Conservation (phyloP, 2,797 vertebrate species). For the Naso thynnoides region DNA sequence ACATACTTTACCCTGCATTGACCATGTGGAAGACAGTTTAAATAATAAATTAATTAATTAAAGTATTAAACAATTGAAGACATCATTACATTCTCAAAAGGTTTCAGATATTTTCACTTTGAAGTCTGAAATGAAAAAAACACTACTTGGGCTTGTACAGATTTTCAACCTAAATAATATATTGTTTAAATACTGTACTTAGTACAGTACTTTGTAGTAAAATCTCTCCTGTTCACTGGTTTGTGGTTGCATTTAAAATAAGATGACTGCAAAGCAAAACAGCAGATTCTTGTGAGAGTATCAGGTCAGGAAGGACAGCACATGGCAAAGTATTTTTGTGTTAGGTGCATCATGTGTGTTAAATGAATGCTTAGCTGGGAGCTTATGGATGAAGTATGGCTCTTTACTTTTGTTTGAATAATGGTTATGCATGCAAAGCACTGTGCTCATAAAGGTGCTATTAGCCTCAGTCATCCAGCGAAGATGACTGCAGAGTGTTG, state of each 20-base stretch:
- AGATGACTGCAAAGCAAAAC: slow-evolving; percentile 19
- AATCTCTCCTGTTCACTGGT: slow-evolving; percentile 20
- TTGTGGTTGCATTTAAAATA: slow-evolving; percentile 14
- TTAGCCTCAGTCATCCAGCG: slow-evolving; percentile 37
- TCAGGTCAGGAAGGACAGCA: slow-evolving; percentile 26
- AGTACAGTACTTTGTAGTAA: slow-evolving; percentile 2
- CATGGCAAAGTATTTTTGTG: slow-evolving; percentile 27
- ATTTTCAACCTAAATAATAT: slow-evolving; percentile 6
- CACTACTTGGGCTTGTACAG: neutral
- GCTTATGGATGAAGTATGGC: neutral
- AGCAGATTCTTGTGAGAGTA: slow-evolving; percentile 30
- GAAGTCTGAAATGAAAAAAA: too few relatives aligned
- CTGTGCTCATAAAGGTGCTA: slow-evolving; percentile 29
- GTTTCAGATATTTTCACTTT: too few relatives aligned
- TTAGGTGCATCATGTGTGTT: slow-evolving; percentile 43
- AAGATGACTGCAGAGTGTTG: slow-evolving; percentile 38
- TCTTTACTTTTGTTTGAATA: slow-evolving; percentile 45
- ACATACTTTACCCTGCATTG: slow-evolving; percentile 88
- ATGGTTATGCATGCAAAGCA: slow-evolving; percentile 58
- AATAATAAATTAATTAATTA: slow-evolving; percentile 78
- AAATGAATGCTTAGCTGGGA: slow-evolving; percentile 37
- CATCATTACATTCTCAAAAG: slow-evolving; percentile 70
- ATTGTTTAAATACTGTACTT: neutral
- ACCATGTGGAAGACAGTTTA: slow-evolving; percentile 85
- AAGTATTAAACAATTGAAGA: slow-evolving; percentile 67